phyloP scores from a whole-genome alignment of 2,888 invertebrate species.

The Lissonota sp. region DNA sequence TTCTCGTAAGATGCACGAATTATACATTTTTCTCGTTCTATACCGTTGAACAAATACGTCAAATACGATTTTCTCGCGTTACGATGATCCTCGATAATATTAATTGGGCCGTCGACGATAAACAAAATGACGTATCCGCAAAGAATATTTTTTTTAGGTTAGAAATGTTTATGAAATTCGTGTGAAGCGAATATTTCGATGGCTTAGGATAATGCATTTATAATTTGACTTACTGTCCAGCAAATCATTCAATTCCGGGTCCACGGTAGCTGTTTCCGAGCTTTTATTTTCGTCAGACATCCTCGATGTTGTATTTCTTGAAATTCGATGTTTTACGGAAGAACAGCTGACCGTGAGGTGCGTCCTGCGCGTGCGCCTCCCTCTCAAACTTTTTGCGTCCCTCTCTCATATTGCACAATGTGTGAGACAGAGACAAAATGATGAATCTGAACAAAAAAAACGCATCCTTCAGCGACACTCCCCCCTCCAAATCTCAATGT shows the following conservation, averaged over 20 bases:
- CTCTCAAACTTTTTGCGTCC: no score
- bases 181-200: slow-evolving; percentile 39
- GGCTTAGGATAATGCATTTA: slow-evolving; percentile 2
- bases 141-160: slow-evolving; percentile 41
- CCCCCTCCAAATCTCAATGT: no score
- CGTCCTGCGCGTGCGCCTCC: no score
- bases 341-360: slow-evolving; percentile 50
- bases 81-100: neutral
- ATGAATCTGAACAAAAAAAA: no score
- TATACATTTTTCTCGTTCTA: neutral
- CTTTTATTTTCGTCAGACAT: slow-evolving; percentile 79
- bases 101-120: neutral
- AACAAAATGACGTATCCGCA: slow-evolving; percentile 12
- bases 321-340: slow-evolving; percentile 17
- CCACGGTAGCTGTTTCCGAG: slow-evolving; percentile 80
- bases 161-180: neutral
- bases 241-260: slow-evolving; percentile 90
- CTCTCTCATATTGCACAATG: no score
- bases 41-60: neutral
- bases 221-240: slow-evolving; percentile 88
- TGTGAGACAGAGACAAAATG: no score
- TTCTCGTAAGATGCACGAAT: slow-evolving; percentile 49
- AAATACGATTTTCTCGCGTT: neutral
- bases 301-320: slow-evolving; percentile 46
- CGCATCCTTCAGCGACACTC: no score